Evolutionary conservation across 1,140 invertebrate species (phyloP).

Genomic region (Paralvinella palmiformis): DNA sequence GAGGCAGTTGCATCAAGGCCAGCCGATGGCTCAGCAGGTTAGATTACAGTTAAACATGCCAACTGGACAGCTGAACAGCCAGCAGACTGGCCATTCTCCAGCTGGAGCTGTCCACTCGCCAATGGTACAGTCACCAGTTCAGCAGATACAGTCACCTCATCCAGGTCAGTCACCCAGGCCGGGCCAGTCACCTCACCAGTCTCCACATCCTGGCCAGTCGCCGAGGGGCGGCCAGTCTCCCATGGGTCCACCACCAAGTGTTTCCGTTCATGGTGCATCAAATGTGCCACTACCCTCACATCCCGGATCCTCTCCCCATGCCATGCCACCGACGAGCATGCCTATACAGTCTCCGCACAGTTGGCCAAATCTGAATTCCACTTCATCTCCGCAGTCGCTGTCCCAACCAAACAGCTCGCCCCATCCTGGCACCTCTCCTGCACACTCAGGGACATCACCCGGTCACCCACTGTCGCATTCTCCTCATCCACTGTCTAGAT

Average conservation of each 20-base stretch:
- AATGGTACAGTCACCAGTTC: constrained; percentile 30
- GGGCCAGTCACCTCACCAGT: constrained; percentile 21
- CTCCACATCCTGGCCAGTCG: constrained; percentile 22
- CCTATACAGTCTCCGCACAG: background rate
- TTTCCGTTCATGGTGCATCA: background rate
- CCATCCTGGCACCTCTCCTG: background rate
- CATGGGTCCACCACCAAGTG: background rate
- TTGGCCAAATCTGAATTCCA: background rate
- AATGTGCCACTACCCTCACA: background rate
- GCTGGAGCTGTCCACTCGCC: constrained; percentile 31
- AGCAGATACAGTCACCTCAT: constrained; percentile 19
- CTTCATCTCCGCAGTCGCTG: background rate
- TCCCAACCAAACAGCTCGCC: background rate
- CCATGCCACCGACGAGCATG: background rate
- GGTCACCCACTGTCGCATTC: background rate
- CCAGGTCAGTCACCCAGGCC: constrained; percentile 9
- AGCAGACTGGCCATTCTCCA: constrained; percentile 34
- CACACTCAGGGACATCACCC: too few relatives aligned
- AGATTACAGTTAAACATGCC: too few relatives aligned
- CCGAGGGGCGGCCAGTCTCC: background rate
- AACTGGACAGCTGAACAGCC: too few relatives aligned
- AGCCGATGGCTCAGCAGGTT: too few relatives aligned
- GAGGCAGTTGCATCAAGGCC: too few relatives aligned
- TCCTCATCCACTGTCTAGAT: background rate
- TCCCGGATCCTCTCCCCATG: constrained; percentile 20